A percentile compares a stretch with the other conserved stretches of the same genome.
phyloP scores from a whole-genome alignment of 2,113 vertebrate species.

The Odontesthes bonariensis region DNA sequence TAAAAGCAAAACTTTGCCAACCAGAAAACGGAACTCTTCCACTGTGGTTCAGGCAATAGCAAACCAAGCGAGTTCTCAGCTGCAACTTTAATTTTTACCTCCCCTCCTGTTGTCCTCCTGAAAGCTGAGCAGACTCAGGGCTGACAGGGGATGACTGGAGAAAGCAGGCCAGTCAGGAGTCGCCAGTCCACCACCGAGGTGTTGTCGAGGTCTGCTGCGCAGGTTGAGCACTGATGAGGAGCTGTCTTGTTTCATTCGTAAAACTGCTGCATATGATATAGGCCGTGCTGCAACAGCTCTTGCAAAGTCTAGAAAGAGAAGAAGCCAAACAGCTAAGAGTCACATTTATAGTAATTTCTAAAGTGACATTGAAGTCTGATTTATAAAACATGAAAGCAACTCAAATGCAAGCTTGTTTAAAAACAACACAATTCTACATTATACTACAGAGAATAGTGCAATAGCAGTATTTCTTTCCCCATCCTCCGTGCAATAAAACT shows the following conservation, averaged over 20 bases:
- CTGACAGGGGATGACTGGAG: conserved; percentile 82
- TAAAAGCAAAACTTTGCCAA: background rate
- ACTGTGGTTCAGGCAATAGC: conserved; percentile 23
- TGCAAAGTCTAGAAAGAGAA: conserved; percentile 81
- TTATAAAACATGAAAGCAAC: background rate
- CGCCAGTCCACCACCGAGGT: conserved; percentile 72
- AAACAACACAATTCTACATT: background rate
- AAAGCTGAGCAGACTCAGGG: conserved; percentile 85
- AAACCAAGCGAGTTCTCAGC: conserved; percentile 41
- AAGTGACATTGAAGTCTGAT: background rate
- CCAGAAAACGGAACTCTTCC: conserved; percentile 12
- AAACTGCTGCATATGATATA: conserved; percentile 88
- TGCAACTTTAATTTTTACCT: conserved; percentile 82
- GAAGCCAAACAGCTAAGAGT: background rate
- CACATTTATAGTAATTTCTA: background rate
- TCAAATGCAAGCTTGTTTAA: background rate
- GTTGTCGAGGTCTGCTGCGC: conserved; percentile 83
- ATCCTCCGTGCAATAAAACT: background rate
- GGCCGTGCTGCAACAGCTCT: conserved; percentile 85
- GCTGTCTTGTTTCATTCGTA: conserved; percentile 89
- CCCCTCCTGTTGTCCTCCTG: conserved; percentile 89
- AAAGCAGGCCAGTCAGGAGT: conserved; percentile 85
- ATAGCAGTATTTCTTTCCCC: background rate
- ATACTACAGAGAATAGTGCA: background rate
- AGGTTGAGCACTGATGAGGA: conserved; percentile 84